A percentile compares a stretch with the other conserved stretches of the same genome.
Evolutionary conservation across 2,113 vertebrate species (phyloP).

Genomic region (Galbula dea): DNA sequence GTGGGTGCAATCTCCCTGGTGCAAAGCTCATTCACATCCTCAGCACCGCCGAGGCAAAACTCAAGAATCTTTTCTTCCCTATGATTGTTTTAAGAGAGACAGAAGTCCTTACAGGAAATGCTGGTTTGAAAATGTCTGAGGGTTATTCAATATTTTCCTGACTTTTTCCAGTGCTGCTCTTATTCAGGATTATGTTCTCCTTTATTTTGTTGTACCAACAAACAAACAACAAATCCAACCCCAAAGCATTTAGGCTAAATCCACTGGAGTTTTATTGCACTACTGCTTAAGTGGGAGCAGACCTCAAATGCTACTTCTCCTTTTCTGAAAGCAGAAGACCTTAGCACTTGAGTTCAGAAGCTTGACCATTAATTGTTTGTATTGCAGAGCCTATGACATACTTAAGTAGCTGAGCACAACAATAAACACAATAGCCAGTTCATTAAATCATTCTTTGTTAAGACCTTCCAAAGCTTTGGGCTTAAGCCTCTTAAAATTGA

Average conservation of each 20-base stretch:
- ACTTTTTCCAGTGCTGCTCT: conserved; percentile 19
- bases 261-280: conserved; percentile 47
- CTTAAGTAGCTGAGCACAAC: conserved; percentile 67
- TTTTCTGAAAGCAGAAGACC: conserved; percentile 61
- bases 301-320: conserved; percentile 47
- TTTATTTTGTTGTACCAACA: conserved; percentile 40
- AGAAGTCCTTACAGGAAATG: not conserved
- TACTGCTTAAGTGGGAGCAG: conserved; percentile 55
- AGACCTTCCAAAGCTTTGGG: conserved; percentile 55
- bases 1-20: not conserved
- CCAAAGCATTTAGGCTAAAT: conserved; percentile 39
- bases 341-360: conserved; percentile 57
- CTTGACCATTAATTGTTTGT: conserved; percentile 67
- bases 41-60: not conserved
- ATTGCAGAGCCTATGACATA: conserved; percentile 60
- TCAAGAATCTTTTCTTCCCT: not conserved
- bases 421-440: conserved; percentile 62
- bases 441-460: conserved; percentile 68
- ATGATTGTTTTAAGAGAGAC: not conserved
- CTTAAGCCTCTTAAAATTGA: conserved; percentile 63
- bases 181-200: conserved; percentile 33
- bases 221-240: conserved; percentile 39
- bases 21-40: not conserved
- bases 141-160: not conserved
- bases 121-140: not conserved